Evolutionary conservation across 2,113 vertebrate genomes (phyloP).

Genomic region (Brachypodius melanocephalos): DNA sequence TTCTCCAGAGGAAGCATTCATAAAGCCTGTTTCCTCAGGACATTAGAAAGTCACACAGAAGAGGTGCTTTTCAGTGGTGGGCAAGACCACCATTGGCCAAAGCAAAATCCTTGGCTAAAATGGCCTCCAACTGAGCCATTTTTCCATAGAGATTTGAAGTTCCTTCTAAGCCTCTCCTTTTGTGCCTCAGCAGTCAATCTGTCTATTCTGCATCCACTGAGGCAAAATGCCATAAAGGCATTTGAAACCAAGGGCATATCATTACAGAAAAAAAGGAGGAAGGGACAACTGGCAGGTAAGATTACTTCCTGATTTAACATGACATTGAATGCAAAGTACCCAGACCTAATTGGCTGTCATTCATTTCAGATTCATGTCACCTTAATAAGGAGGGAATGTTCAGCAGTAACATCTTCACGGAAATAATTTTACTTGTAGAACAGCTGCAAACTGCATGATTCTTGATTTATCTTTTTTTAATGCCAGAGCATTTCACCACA

Average conservation of each 20-base stretch:
- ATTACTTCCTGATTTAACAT: neutral
- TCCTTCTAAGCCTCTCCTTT: neutral
- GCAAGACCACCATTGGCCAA: neutral
- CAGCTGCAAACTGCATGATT: neutral
- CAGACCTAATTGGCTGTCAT: neutral
- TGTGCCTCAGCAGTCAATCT: neutral
- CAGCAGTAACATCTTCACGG: neutral
- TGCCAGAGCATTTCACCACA: neutral
- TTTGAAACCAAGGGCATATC: neutral
- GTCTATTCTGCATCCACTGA: neutral
- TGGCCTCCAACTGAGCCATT: neutral
- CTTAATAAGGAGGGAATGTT: neutral
- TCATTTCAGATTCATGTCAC: neutral
- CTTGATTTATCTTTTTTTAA: neutral
- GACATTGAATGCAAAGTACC: neutral
- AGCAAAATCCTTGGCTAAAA: neutral
- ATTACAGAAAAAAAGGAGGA: neutral
- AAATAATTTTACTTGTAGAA: neutral
- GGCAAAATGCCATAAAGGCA: neutral
- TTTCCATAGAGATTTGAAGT: neutral
- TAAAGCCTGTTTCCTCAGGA: neutral
- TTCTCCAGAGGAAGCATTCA: neutral
- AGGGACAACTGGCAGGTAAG: neutral
- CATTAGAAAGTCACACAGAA: neutral
- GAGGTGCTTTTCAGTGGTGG: neutral